Evolutionary conservation across 1,140 invertebrate genomes (phyloP), one percentile per base, ranked within the genome.

Genomic region (Pogonus chalceus): DNA sequence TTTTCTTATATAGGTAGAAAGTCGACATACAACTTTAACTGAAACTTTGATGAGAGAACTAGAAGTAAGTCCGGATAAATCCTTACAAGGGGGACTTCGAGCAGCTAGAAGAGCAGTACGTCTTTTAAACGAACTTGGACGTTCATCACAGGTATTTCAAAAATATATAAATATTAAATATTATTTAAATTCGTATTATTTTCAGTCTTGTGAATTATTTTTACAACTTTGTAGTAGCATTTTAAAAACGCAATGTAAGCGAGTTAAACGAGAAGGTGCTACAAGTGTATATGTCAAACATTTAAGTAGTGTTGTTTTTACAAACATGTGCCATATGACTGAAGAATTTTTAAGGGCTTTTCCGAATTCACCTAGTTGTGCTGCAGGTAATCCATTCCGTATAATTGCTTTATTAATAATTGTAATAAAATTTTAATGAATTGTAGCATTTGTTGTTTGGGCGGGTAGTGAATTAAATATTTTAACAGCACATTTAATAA

Each of bases 81-180:
- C 91, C 51, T 73, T 96, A 0, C 85, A 97, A 70, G 94, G 94
- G n/a, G 94, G 94, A 0, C 77, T 97, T 14, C 74, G 90, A 62
- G 89, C 92, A 14, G 87, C 91, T 1, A 74, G 92, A 47, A 79
- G 88, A 58, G 88, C 90, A 2, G 88, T 97, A 0, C 78, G 83
- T 54, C 79, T 97, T n/a, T 79, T 98, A 1, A 90, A 92, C 65
- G 79, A 86, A 63, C 76, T 96, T 23, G 89, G 88, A 54, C 83
- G 88, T 66, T 80, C 81, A 52, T 81, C 80, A 56, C 82, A 84
- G 68, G 82, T 71, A 60, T 56, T 23, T 55, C 7, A 3, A 20
- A 37, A 37, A 20, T n/a, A 31, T 26, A 23, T n/a, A 1, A 24
- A 22, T 47, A 43, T 24, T 20, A 24, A 10, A 7, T 31, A 14